Conservation (phyloP, 2,113 vertebrate genomes). For the Lophochroa leadbeateri region DNA sequence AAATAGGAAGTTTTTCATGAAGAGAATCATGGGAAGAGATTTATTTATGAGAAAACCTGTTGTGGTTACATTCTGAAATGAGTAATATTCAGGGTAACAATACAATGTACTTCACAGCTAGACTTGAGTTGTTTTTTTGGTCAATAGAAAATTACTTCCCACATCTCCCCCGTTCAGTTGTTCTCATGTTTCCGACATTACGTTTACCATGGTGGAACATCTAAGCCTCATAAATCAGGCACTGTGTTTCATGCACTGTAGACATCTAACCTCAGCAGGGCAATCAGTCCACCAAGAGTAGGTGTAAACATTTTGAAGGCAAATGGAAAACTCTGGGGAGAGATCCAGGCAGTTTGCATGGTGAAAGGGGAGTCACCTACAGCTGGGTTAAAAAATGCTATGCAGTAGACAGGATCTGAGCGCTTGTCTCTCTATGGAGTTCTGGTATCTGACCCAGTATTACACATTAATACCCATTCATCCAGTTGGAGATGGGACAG, state of each 20-base stretch:
- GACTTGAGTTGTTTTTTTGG: background rate
- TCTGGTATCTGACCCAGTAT: background rate
- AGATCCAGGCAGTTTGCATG: background rate
- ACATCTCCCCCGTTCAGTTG: background rate
- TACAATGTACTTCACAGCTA: constrained; percentile 9
- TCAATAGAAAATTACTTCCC: constrained; percentile 16
- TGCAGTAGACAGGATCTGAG: background rate
- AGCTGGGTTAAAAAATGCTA: background rate
- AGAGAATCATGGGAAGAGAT: constrained; percentile 49
- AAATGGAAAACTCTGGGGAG: background rate
- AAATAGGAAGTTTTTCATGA: constrained; percentile 47
- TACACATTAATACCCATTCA: background rate
- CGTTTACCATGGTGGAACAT: background rate
- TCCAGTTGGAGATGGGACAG: background rate
- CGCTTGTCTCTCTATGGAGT: background rate
- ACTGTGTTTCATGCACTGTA: background rate
- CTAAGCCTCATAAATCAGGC: background rate
- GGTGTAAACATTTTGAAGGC: background rate
- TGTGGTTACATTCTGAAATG: constrained; percentile 45
- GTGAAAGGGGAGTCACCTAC: background rate
- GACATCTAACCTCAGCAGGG: background rate
- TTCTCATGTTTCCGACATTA: background rate
- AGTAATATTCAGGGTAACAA: constrained; percentile 16
- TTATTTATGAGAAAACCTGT: constrained; percentile 60
- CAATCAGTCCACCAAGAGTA: background rate